phyloP scores from a whole-genome alignment of 1,140 invertebrate genomes.

The Agrilus planipennis region DNA sequence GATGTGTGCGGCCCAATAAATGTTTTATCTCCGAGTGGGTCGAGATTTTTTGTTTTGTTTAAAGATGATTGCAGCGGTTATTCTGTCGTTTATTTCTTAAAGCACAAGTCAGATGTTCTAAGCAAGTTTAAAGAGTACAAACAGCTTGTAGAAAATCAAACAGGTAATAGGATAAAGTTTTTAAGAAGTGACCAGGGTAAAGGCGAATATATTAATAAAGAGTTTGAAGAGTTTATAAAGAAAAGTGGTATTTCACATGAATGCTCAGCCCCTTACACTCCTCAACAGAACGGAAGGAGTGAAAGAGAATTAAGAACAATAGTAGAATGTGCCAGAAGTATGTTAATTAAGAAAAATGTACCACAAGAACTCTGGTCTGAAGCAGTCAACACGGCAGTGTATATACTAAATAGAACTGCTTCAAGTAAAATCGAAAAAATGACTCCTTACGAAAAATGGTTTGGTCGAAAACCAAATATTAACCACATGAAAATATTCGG shows the following conservation, averaged over 20 bases:
- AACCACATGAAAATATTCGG: constrained; percentile 20
- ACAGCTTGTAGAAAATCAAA: constrained; percentile 7
- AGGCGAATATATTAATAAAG: constrained; percentile 12
- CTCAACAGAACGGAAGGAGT: constrained; percentile 30
- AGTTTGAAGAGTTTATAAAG: constrained; percentile 6
- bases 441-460: constrained; percentile 5
- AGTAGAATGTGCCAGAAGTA: constrained; percentile 16
- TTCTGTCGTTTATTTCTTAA: constrained; percentile 27
- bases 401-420: constrained; percentile 29
- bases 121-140: constrained; percentile 18
- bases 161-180: constrained; percentile 14
- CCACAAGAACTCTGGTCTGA: constrained; percentile 28
- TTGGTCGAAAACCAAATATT: constrained; percentile 12
- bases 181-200: constrained; percentile 24
- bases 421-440: constrained; percentile 7
- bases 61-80: constrained; percentile 22
- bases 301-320: constrained; percentile 31
- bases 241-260: constrained; percentile 14
- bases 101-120: constrained; percentile 24
- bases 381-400: constrained; percentile 30
- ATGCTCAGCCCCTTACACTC: constrained; percentile 23
- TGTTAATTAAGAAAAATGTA: constrained; percentile 24
- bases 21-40: constrained; percentile 16
- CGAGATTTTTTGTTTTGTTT: constrained; percentile 21
- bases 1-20: constrained; percentile 30